Conservation (phyloP, 2,797 vertebrate genomes). For the Pipistrellus pygmaeus region DNA sequence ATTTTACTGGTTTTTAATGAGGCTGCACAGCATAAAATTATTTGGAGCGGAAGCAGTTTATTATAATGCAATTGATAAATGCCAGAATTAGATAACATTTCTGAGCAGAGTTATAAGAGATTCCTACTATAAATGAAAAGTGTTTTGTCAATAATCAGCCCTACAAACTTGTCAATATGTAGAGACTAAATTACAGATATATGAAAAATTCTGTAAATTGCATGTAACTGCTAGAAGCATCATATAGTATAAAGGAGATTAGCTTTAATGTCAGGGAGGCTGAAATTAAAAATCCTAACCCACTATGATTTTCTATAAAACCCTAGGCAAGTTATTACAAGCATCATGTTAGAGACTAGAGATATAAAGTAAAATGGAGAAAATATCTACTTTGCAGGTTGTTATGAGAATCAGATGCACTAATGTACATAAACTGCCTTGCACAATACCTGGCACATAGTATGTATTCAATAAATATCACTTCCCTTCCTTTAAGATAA, state of each 20-base stretch:
- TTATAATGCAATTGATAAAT: conserved; percentile 9
- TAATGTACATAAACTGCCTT: neutral
- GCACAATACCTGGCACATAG: neutral
- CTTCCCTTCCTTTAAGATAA: conserved; percentile 38
- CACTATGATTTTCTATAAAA: neutral
- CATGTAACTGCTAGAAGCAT: conserved; percentile 2
- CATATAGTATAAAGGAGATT: neutral
- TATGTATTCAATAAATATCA: neutral
- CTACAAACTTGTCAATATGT: conserved; percentile 59
- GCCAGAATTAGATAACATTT: conserved; percentile 24
- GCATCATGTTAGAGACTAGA: conserved; percentile 38
- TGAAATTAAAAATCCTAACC: neutral
- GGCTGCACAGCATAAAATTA: neutral
- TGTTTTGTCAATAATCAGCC: conserved; percentile 48
- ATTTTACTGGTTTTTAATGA: conserved; percentile 39
- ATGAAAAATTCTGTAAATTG: conserved; percentile 43
- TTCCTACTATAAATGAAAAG: neutral
- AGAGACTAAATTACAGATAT: conserved; percentile 51
- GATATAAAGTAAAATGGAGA: conserved; percentile 35
- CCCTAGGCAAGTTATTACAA: neutral
- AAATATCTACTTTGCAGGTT: neutral
- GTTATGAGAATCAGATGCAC: neutral
- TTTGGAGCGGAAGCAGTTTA: conserved; percentile 35
- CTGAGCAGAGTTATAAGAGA: conserved; percentile 33
- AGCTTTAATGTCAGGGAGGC: neutral